These are phyloP conservation scores for Dipus sagitta DNA, from an alignment of 2,797 vertebrate species.

Conservation along the genomic window DNA sequence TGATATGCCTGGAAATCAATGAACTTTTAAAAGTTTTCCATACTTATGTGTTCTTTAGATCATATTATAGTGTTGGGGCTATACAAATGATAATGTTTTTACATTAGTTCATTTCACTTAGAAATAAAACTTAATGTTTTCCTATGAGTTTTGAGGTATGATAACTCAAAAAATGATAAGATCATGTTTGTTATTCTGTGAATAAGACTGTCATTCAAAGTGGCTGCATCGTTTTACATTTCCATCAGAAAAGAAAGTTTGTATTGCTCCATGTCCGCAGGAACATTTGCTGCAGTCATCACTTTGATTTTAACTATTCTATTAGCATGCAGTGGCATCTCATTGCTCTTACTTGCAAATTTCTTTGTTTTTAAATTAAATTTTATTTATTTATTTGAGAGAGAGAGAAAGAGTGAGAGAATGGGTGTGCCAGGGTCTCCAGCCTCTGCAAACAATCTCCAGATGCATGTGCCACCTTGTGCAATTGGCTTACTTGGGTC, in stretches of 20 bases:
- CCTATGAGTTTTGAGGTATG: background rate
- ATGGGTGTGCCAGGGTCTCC: no score
- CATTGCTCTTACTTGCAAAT: background rate
- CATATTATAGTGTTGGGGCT: background rate
- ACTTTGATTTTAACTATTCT: background rate
- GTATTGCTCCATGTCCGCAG: background rate
- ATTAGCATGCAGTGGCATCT: background rate
- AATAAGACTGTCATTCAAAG: background rate
- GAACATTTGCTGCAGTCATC: background rate
- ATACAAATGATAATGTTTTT: background rate
- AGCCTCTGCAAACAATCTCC: no score
- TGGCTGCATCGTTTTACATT: background rate
- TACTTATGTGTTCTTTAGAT: background rate
- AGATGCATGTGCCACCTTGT: no score
- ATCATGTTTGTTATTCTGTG: background rate
- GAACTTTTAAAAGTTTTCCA: background rate
- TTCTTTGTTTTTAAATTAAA: background rate
- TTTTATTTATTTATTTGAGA: no score
- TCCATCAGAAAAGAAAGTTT: background rate
- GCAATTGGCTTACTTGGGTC: no score
- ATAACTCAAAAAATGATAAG: background rate
- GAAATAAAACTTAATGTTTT: background rate
- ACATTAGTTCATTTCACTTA: background rate
- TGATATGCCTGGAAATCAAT: background rate
- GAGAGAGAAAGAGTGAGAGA: no score